phyloP scores from a whole-genome alignment of 2,113 vertebrate genomes.

The Chrysemys picta region DNA sequence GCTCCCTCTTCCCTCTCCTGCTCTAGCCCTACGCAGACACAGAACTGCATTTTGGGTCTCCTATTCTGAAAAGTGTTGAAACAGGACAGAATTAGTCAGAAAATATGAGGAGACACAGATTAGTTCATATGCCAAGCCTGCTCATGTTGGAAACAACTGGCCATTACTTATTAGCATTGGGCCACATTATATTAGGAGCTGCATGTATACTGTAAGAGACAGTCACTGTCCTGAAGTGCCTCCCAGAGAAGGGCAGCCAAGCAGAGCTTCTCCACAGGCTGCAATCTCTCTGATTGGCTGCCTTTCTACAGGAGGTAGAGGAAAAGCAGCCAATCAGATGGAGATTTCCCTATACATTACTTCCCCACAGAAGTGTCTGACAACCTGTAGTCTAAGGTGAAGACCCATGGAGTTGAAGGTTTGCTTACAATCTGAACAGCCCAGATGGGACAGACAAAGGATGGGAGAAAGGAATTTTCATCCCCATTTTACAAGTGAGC shows the following conservation, averaged over 20 bases:
- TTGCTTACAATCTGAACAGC: neutral
- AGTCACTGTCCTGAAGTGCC: neutral
- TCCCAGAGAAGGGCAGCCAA: neutral
- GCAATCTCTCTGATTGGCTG: neutral
- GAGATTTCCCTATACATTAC: neutral
- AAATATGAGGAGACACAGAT: too few species aligned
- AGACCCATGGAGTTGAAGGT: neutral
- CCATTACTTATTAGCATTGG: neutral
- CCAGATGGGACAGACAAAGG: neutral
- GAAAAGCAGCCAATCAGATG: neutral
- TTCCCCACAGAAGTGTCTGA: neutral
- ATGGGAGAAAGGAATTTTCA: neutral
- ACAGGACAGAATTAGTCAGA: neutral
- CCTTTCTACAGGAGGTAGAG: neutral
- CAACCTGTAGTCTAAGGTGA: neutral
- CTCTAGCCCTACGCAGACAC: too few species aligned
- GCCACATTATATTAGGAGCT: neutral
- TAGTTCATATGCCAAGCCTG: too few species aligned
- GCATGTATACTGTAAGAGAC: neutral
- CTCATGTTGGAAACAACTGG: too few species aligned
- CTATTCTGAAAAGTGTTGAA: neutral
- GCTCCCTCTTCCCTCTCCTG: neutral
- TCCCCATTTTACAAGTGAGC: neutral
- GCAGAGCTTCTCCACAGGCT: neutral
- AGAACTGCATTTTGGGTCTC: neutral